These are phyloP conservation scores for Mythimna ferrago DNA, from an alignment of 2,888 invertebrate genomes.

Conservation along the genomic window DNA sequence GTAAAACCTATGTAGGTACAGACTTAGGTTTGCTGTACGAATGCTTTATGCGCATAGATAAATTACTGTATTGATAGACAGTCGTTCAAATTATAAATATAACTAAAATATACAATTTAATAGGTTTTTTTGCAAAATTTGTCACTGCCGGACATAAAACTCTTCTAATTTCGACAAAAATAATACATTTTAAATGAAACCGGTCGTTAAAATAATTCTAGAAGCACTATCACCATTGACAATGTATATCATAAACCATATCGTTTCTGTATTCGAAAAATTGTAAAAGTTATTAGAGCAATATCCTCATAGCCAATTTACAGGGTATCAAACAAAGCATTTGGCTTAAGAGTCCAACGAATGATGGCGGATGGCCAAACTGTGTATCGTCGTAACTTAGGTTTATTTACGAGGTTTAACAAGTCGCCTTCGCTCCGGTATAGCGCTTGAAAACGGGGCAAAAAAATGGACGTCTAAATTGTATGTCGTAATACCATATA, in stretches of 20 bases:
- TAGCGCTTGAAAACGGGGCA: conserved; percentile 13
- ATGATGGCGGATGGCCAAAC: conserved; percentile 48
- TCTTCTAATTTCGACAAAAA: not conserved
- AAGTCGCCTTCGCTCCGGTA: conserved; percentile 16
- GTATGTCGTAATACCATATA: not conserved
- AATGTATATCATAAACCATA: no score
- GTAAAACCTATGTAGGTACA: no score
- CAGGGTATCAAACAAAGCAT: conserved; percentile 33
- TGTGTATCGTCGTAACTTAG: conserved; percentile 38
- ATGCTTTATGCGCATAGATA: not conserved
- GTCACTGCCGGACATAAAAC: not conserved
- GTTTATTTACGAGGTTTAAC: conserved; percentile 35
- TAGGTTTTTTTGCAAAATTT: no score
- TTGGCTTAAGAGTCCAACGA: conserved; percentile 41
- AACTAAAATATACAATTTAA: no score
- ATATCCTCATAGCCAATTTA: conserved; percentile 28
- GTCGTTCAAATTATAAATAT: no score
- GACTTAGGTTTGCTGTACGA: not conserved
- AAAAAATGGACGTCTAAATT: not conserved
- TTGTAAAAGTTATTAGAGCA: conserved; percentile 6
- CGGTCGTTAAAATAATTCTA: not conserved
- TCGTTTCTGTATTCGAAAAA: not conserved
- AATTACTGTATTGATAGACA: not conserved
- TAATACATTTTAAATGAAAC: not conserved
- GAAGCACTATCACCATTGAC: no score